Evolutionary conservation across 2,888 invertebrate genomes (phyloP).

Genomic region (Troglohyphantes excavatus): DNA sequence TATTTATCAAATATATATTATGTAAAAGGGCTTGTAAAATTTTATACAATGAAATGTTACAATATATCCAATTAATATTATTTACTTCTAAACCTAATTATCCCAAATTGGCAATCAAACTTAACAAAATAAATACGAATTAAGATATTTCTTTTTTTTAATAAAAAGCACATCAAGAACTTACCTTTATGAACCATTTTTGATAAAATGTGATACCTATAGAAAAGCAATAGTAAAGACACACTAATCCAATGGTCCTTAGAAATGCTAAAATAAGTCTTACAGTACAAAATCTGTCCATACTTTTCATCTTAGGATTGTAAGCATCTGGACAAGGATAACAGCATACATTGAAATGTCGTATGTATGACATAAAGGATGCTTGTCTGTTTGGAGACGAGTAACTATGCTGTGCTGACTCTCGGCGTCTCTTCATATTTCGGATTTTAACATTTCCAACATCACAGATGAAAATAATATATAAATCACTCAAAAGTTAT

Average conservation of each 20-base stretch:
- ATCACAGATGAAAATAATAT: slow-evolving; percentile 30
- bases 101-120: no score
- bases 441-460: slow-evolving; percentile 32
- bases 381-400: slow-evolving; percentile 35
- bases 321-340: slow-evolving; percentile 51
- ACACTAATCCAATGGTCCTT: slow-evolving; percentile 85
- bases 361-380: slow-evolving; percentile 69
- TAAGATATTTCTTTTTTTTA: no score
- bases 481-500: background rate
- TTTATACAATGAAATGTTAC: no score
- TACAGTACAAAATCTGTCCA: slow-evolving; percentile 71
- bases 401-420: slow-evolving; percentile 31
- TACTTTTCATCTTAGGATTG: slow-evolving; percentile 73
- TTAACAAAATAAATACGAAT: no score
- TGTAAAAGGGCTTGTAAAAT: no score
- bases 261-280: slow-evolving; percentile 62
- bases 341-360: slow-evolving; percentile 68
- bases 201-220: slow-evolving; percentile 99
- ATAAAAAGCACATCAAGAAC: no score
- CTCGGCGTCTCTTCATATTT: slow-evolving; percentile 76
- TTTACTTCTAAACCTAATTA: no score
- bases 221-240: slow-evolving; percentile 94
- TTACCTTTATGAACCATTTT: slow-evolving; percentile 93
- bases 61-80: no score
- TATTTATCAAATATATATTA: no score